Evolutionary conservation across 2,888 invertebrate genomes (phyloP).

Genomic region (Drosophila colorata): DNA sequence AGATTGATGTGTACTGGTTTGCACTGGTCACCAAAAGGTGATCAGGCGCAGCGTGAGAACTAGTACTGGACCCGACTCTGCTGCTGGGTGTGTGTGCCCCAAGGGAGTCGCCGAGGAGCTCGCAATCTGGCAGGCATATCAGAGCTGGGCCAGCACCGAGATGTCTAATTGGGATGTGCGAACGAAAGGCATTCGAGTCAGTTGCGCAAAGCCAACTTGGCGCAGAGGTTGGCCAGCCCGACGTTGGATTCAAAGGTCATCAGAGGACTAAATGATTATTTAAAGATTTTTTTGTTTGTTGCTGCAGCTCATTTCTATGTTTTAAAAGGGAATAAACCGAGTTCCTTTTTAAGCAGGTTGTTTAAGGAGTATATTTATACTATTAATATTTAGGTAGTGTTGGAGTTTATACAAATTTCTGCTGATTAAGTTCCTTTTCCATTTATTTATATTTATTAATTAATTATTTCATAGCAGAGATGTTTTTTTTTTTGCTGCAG

Average conservation of each 20-base stretch:
- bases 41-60: conserved; percentile 74
- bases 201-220: background rate
- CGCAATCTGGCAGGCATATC: conserved; percentile 48
- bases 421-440: no score
- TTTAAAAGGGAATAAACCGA: no score
- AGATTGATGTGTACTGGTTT: conserved; percentile 79
- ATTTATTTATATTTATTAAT: no score
- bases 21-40: conserved; percentile 65
- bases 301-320: background rate
- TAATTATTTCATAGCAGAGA: no score
- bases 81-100: conserved; percentile 55
- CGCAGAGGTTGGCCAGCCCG: background rate
- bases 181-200: background rate
- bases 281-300: background rate
- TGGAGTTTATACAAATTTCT: no score
- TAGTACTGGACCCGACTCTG: conserved; percentile 41
- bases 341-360: no score
- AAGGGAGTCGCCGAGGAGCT: conserved; percentile 51
- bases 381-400: no score
- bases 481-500: no score
- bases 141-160: conserved; percentile 7
- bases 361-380: no score
- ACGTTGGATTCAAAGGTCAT: conserved; percentile 2
- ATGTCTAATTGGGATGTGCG: conserved; percentile 40
- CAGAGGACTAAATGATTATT: background rate